Base-by-base conservation (phyloP, 2,113 vertebrate genomes). In the Bubalus kerabau region DNA sequence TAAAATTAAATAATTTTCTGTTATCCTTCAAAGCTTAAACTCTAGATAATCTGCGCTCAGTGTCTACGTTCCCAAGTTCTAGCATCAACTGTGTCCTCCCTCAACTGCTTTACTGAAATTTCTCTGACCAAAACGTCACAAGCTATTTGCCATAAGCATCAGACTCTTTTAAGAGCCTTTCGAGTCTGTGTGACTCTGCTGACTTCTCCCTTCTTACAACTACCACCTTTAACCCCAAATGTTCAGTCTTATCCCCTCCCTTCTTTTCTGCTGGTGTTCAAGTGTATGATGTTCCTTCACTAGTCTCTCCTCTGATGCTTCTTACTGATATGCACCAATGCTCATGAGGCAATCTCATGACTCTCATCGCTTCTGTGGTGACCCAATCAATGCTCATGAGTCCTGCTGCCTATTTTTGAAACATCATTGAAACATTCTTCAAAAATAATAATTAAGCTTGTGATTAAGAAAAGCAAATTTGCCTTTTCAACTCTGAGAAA, bases 121-220 rank as follows among this genome's bases (percentile, higher is more conserved):
- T 64, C 24, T 15, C 1, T 36, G n/a, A 54, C 19, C 46, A 46
- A 60, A 82, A 59, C 5, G 1, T 57, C 48, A 5, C 15, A n/a
- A 36, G 5, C 2, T 7, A 46, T 48, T 36, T 30, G 6, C 10
- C 50, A 76, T 40, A n/a, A 1, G 15, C 2, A 5, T 14, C 5
- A 50, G 76, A 76, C 40, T 26, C 13, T 80, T 40, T 71, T 12
- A 1, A 3, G 26, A 26, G 19, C 15, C 8, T 57, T 76, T 17
- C 13, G 1, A 8, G 28, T 32, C 43, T 48, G 4, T 10, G 7
- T 67, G 40, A 43, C 32, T 40, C 36, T 43, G 8, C 17, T 78
- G 71, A 64, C 6, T 15, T 30, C 16, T n/a, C 1, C 11, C 43
- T 21, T 71, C 50, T 40, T 5, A 30, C 14, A 30, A 4, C 46